phyloP scores from a whole-genome alignment of 2,797 vertebrate genomes.

The Enteromius trimaculatus region DNA sequence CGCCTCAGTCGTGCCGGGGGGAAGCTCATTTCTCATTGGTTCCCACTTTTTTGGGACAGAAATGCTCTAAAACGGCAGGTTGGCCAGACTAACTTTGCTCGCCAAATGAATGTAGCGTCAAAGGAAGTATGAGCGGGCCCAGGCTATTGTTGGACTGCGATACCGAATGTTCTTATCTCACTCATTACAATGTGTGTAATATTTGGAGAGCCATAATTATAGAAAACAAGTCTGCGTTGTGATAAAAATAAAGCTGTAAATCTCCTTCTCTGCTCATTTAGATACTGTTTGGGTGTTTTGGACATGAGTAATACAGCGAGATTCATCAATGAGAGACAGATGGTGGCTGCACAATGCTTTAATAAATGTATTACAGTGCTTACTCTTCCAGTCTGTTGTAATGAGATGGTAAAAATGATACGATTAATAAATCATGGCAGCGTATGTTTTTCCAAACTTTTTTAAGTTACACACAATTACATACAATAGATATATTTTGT shows the following conservation, averaged over 20 bases:
- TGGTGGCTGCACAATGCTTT: not conserved
- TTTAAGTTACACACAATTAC: not conserved
- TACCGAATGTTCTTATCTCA: not conserved
- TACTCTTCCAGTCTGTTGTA: not conserved
- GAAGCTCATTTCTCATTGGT: no score
- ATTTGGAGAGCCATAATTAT: not conserved
- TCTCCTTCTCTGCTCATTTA: not conserved
- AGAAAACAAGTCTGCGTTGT: not conserved
- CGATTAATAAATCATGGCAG: not conserved
- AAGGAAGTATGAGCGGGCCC: no score
- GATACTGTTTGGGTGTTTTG: not conserved
- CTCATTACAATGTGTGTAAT: not conserved
- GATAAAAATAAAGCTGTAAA: conserved; percentile 25
- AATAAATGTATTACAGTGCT: conserved; percentile 6
- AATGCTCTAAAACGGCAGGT: no score
- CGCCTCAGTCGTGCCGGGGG: no score
- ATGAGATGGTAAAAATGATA: not conserved
- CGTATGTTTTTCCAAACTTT: not conserved
- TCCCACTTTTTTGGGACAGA: no score
- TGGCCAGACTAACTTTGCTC: no score
- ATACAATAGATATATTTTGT: not conserved
- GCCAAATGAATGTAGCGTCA: no score
- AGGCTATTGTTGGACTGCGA: not conserved
- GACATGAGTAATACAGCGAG: not conserved
- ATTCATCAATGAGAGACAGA: conserved; percentile 20